Evolutionary conservation across 2,113 vertebrate species (phyloP).

Genomic region (Tragulus kanchil): DNA sequence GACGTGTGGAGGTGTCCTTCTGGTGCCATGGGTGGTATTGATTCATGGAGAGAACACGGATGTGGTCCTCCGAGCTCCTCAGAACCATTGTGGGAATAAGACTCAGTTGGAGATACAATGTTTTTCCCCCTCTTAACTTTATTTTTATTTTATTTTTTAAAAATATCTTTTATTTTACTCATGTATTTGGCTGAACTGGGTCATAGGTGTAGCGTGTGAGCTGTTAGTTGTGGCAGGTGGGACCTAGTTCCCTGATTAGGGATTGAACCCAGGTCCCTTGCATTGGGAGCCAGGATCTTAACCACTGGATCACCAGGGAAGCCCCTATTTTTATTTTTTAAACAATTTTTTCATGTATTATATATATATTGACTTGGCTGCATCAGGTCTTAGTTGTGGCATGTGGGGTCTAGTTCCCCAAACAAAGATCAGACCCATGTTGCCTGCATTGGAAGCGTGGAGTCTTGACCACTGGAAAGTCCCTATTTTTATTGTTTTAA

Average conservation of each 20-base stretch:
- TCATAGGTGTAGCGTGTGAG: background rate
- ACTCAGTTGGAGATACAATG: background rate
- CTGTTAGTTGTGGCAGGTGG: background rate
- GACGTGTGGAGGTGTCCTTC: background rate
- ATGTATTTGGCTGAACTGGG: background rate
- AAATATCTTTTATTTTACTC: background rate
- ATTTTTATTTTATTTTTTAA: background rate
- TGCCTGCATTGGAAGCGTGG: background rate
- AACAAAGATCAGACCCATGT: background rate
- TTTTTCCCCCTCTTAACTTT: background rate
- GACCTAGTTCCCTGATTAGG: background rate
- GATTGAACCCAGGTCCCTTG: background rate
- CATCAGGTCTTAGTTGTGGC: background rate
- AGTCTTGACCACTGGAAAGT: background rate
- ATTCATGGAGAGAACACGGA: background rate
- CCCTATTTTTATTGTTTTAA: background rate
- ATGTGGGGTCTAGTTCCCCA: background rate
- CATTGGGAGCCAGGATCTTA: background rate
- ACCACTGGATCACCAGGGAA: background rate
- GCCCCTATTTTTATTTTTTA: background rate
- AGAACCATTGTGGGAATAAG: background rate
- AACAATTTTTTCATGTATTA: background rate
- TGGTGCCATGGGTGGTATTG: accelerated
- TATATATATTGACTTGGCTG: too few relatives aligned
- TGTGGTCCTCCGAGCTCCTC: background rate